Conservation (phyloP, 2,113 vertebrate species). For the Siniperca knerii region DNA sequence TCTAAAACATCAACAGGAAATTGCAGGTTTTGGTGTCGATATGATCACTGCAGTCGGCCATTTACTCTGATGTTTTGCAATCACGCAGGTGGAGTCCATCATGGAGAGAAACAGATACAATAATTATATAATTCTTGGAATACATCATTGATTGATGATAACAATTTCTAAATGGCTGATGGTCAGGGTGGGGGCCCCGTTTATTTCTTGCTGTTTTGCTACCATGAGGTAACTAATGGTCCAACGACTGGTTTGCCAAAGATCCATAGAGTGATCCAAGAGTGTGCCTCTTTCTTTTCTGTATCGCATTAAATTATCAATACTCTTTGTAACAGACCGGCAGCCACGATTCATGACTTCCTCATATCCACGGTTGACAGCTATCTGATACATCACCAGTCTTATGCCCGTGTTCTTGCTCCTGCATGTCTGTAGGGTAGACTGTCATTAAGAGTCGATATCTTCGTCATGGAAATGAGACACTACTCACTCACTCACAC, state of each 20-base stretch:
- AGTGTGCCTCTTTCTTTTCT: slow-evolving; percentile 8
- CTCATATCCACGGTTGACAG: slow-evolving; percentile 18
- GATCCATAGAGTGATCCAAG: slow-evolving; percentile 3
- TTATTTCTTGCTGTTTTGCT: background rate
- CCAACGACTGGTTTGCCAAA: background rate
- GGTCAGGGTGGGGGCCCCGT: background rate
- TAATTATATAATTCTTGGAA: background rate
- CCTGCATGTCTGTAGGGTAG: slow-evolving; percentile 12
- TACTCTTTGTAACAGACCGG: slow-evolving; percentile 18
- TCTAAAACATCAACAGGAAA: slow-evolving; percentile 1
- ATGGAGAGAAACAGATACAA: slow-evolving; percentile 5
- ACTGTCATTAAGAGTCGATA: slow-evolving; percentile 40
- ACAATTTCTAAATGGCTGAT: slow-evolving; percentile 4
- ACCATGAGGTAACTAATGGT: background rate
- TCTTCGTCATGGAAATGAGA: slow-evolving; percentile 40
- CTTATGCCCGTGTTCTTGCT: slow-evolving; percentile 4
- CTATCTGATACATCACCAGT: slow-evolving; percentile 30
- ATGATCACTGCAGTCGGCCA: background rate
- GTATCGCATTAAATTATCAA: slow-evolving; percentile 35
- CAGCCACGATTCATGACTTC: slow-evolving; percentile 13
- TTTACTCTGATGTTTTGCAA: background rate
- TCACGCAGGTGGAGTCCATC: slow-evolving; percentile 14
- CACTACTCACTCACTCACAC: slow-evolving; percentile 24
- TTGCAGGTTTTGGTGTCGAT: slow-evolving; percentile 14
- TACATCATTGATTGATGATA: background rate